Conservation (phyloP, 2,797 vertebrate genomes). For the Lepus oiostolus region DNA sequence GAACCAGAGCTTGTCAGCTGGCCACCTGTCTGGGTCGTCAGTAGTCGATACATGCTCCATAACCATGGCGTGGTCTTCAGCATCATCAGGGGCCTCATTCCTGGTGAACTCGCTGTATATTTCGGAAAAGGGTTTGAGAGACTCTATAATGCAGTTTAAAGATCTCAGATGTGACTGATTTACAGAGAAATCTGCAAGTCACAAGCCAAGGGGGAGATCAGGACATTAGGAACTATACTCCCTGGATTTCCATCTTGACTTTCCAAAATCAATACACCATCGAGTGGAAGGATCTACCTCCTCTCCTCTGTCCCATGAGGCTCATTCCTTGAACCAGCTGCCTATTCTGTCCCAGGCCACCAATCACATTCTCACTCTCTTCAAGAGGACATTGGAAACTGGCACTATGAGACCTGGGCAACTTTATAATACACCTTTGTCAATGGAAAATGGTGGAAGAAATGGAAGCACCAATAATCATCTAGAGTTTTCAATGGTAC, state of each 20-base stretch:
- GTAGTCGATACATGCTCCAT: neutral
- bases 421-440: neutral
- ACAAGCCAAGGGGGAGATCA: neutral
- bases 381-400: neutral
- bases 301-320: fast-evolving
- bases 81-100: neutral
- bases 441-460: neutral
- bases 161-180: neutral
- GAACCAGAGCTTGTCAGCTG: neutral
- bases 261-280: neutral
- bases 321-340: neutral
- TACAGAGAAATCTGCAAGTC: neutral
- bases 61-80: neutral
- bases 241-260: neutral
- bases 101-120: neutral
- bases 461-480: neutral
- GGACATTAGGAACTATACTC: neutral
- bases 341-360: neutral
- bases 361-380: neutral
- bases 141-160: neutral
- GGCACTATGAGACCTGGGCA: neutral
- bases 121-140: neutral
- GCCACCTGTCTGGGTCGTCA: neutral
- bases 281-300: neutral
- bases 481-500: neutral